Percentiles rank a stretch among this genome's conserved stretches.
These are phyloP conservation scores for Ctenomys sociabilis DNA, from an alignment of 2,113 vertebrate species.

Conservation along the genomic window DNA sequence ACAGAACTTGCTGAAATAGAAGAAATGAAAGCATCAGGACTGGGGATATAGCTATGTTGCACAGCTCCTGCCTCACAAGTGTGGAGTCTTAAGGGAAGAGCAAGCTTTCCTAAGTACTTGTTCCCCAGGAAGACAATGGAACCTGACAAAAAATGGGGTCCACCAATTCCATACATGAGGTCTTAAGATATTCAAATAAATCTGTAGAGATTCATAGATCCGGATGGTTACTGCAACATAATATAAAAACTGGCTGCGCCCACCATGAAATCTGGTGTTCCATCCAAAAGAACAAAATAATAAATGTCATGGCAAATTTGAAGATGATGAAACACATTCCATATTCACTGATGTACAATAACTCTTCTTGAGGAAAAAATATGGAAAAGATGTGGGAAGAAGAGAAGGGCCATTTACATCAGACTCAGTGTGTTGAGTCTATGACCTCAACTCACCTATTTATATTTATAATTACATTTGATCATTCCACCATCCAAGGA, in stretches of 20 bases:
- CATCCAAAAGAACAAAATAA: constrained; percentile 26
- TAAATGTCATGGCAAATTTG: background rate
- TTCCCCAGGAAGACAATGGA: background rate
- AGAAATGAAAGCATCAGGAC: background rate
- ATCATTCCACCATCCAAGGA: background rate
- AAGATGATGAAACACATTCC: background rate
- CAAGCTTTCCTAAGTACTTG: background rate
- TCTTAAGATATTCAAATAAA: background rate
- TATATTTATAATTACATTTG: background rate
- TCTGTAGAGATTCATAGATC: background rate
- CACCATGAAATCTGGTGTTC: background rate
- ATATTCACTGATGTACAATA: background rate
- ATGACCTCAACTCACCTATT: background rate
- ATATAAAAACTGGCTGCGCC: background rate
- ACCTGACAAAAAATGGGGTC: background rate
- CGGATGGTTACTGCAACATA: background rate
- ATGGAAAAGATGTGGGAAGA: background rate
- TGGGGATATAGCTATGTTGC: no score
- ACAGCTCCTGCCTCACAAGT: no score
- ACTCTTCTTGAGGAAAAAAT: background rate
- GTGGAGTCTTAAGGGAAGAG: background rate
- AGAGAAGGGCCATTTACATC: background rate
- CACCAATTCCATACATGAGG: background rate
- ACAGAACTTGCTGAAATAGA: background rate
- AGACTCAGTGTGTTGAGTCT: background rate